Evolutionary conservation across 2,797 vertebrate species (phyloP).

Genomic region (Pangasius djambal): DNA sequence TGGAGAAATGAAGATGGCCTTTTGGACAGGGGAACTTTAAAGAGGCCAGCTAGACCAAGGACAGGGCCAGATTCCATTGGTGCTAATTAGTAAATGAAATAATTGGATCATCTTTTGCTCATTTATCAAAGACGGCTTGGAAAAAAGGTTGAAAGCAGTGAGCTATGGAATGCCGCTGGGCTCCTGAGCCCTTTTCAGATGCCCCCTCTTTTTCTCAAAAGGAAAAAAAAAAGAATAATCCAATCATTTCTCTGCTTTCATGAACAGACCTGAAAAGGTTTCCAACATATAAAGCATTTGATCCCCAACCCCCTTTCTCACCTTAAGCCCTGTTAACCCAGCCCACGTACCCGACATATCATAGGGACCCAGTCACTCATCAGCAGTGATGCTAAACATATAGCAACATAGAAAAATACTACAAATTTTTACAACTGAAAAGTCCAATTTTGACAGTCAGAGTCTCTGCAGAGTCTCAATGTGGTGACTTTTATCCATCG

Average conservation of each 20-base stretch:
- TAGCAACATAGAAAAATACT: neutral
- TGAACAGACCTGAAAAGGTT: slow-evolving; percentile 45
- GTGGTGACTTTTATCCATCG: neutral
- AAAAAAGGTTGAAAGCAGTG: slow-evolving; percentile 47
- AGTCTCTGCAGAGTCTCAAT: neutral
- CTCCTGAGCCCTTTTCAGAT: slow-evolving; percentile 47
- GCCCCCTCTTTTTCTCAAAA: slow-evolving; percentile 31
- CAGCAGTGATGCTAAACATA: neutral
- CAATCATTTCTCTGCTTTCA: slow-evolving; percentile 54
- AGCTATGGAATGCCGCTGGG: slow-evolving; percentile 41
- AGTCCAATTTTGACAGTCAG: neutral
- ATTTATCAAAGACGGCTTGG: slow-evolving; percentile 59
- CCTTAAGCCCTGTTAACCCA: slow-evolving; percentile 41
- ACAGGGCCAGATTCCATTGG: slow-evolving; percentile 55
- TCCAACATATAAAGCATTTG: slow-evolving; percentile 43
- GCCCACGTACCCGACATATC: neutral
- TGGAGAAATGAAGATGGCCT: slow-evolving; percentile 55
- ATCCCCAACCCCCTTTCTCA: slow-evolving; percentile 33
- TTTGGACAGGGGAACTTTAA: slow-evolving; percentile 47
- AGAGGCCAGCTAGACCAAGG: slow-evolving; percentile 47
- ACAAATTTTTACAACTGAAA: neutral
- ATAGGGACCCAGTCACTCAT: neutral
- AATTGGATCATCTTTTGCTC: slow-evolving; percentile 65
- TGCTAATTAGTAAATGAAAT: slow-evolving; percentile 69
- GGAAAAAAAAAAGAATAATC: slow-evolving; percentile 52